Percentiles rank a stretch among this genome's conserved stretches.
Conservation (phyloP, 2,797 vertebrate genomes). For the Sebastes vulpes region DNA sequence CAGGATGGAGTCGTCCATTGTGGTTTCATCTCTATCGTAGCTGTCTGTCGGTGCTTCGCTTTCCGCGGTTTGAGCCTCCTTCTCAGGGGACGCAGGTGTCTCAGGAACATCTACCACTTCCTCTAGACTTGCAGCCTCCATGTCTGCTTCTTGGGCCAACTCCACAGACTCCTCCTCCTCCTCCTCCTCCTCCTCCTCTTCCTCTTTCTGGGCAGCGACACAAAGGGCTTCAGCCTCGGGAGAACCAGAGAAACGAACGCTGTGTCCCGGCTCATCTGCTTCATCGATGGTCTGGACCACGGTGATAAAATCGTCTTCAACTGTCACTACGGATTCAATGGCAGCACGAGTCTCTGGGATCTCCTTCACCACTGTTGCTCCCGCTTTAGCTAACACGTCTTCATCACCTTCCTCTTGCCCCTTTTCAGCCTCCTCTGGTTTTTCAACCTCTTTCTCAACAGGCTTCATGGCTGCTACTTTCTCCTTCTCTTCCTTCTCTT, state of each 20-base stretch:
- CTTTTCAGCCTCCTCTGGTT: slow-evolving; percentile 29
- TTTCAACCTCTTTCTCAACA: slow-evolving; percentile 13
- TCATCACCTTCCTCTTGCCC: slow-evolving; percentile 60
- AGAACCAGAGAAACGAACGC: slow-evolving; percentile 92
- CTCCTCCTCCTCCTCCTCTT: slow-evolving; percentile 83
- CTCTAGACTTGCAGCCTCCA: slow-evolving; percentile 84
- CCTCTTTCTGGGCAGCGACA: slow-evolving; percentile 78
- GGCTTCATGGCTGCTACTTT: slow-evolving; percentile 20
- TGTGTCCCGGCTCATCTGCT: slow-evolving; percentile 92
- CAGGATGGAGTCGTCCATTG: slow-evolving; percentile 97
- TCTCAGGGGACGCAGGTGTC: slow-evolving; percentile 85
- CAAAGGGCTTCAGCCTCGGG: slow-evolving; percentile 83
- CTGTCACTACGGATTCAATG: slow-evolving; percentile 96
- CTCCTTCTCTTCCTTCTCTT: slow-evolving; percentile 17
- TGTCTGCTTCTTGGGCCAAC: slow-evolving; percentile 84
- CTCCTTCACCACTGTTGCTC: slow-evolving; percentile 65
- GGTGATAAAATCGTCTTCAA: slow-evolving; percentile 98
- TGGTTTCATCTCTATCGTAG: slow-evolving; percentile 96
- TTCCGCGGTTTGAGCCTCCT: slow-evolving; percentile 77
- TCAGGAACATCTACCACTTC: slow-evolving; percentile 83
- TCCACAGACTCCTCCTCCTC: slow-evolving; percentile 85
- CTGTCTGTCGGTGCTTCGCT: slow-evolving; percentile 92
- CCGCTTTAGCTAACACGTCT: slow-evolving; percentile 58
- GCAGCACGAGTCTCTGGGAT: slow-evolving; percentile 87
- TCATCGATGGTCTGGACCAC: slow-evolving; percentile 97